Evolutionary conservation across 2,113 vertebrate genomes (phyloP).

Genomic region (Platysteira castanea): DNA sequence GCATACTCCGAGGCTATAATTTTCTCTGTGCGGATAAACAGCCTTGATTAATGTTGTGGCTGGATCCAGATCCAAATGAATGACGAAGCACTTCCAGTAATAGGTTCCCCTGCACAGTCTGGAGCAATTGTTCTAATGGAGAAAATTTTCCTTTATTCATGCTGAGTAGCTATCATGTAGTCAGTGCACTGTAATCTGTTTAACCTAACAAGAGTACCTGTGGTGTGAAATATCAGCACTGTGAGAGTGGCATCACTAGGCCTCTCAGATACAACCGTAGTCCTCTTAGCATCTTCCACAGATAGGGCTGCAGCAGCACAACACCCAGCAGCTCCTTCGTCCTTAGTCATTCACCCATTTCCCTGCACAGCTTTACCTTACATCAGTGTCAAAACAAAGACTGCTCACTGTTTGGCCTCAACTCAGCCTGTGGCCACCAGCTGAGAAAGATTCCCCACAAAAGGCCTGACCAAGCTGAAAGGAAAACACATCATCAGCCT

Average conservation of each 20-base stretch:
- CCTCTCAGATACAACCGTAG: background rate
- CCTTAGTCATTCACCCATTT: background rate
- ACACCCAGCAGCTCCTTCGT: background rate
- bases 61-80: constrained; percentile 38
- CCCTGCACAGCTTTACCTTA: background rate
- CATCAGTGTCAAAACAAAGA: background rate
- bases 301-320: background rate
- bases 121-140: constrained; percentile 25
- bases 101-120: background rate
- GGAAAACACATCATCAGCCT: background rate
- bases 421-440: background rate
- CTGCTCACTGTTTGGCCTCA: background rate
- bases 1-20: background rate
- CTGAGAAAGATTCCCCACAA: background rate
- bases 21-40: background rate
- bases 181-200: background rate
- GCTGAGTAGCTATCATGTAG: background rate
- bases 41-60: constrained; percentile 19
- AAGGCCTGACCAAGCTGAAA: background rate
- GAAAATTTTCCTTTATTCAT: background rate
- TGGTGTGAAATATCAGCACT: background rate
- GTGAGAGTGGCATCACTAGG: background rate
- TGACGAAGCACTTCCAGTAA: constrained; percentile 44
- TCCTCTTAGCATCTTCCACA: background rate
- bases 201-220: background rate